A percentile compares a stretch with the other conserved stretches of the same genome.
Conservation (phyloP, 2,113 vertebrate genomes). For the Centropristis striata region DNA sequence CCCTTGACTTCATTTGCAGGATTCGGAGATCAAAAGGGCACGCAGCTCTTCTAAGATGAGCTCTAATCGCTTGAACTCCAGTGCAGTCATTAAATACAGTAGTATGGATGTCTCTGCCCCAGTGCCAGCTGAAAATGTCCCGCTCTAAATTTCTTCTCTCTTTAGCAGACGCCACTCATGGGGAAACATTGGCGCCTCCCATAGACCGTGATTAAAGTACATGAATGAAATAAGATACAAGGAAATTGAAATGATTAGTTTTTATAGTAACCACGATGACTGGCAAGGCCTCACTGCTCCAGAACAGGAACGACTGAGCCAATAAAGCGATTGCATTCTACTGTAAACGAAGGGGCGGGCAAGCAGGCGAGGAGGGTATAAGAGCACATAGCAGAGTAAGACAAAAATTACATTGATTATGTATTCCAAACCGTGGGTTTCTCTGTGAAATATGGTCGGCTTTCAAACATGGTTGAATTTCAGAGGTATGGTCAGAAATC, state of each 20-base stretch:
- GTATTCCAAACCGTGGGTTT: constrained; percentile 52
- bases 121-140: constrained; percentile 58
- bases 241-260: constrained; percentile 85
- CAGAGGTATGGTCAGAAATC: constrained; percentile 53
- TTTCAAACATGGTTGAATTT: constrained; percentile 68
- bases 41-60: constrained; percentile 70
- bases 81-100: constrained; percentile 70
- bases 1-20: constrained; percentile 73
- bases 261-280: constrained; percentile 81
- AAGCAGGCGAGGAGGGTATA: constrained; percentile 30
- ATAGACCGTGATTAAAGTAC: constrained; percentile 83
- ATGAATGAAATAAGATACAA: constrained; percentile 85
- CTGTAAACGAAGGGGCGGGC: constrained; percentile 61
- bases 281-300: constrained; percentile 54
- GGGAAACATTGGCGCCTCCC: constrained; percentile 80
- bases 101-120: constrained; percentile 71
- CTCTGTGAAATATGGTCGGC: constrained; percentile 65
- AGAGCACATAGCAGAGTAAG: constrained; percentile 59
- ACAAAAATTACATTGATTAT: constrained; percentile 78
- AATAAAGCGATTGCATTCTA: constrained; percentile 73
- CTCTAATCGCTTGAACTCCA: constrained; percentile 72
- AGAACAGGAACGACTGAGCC: constrained; percentile 66
- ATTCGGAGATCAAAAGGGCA: constrained; percentile 75
- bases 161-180: constrained; percentile 71
- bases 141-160: constrained; percentile 64